These are phyloP conservation scores for Synergus gifuensis DNA, from an alignment of 2,888 invertebrate species.

Conservation along the genomic window DNA sequence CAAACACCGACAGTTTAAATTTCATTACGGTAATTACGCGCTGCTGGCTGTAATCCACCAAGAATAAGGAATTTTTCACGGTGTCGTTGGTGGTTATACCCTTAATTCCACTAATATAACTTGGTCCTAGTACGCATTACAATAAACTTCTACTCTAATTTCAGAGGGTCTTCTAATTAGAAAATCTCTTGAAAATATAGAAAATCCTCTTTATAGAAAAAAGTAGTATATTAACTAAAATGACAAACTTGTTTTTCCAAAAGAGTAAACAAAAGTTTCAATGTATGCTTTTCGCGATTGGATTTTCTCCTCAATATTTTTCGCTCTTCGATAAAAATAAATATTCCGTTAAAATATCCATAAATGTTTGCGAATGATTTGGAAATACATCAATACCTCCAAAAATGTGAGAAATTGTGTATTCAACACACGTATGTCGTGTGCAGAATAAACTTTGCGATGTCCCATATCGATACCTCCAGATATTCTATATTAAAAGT, in stretches of 20 bases:
- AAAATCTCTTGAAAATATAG: background rate
- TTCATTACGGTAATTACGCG: conserved; percentile 58
- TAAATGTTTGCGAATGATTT: conserved; percentile 25
- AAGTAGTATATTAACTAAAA: too few relatives aligned
- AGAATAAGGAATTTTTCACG: conserved; percentile 43
- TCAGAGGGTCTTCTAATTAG: background rate
- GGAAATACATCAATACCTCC: conserved; percentile 16
- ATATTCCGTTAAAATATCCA: background rate
- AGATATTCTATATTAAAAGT: conserved; percentile 8
- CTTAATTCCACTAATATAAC: conserved; percentile 22
- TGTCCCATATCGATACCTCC: conserved; percentile 8
- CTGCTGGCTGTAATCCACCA: conserved; percentile 45
- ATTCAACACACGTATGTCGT: conserved; percentile 6
- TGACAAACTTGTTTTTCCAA: background rate
- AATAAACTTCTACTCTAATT: background rate
- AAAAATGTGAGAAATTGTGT: conserved; percentile 14
- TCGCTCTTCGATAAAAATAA: background rate
- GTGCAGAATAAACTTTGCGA: conserved; percentile 8
- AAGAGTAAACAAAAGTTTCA: background rate
- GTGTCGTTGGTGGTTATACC: conserved; percentile 11
- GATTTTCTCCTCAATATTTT: background rate
- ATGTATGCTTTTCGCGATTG: background rate
- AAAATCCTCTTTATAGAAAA: too few relatives aligned
- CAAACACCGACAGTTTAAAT: conserved; percentile 52
- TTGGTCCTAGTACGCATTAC: background rate